These are phyloP conservation scores for Hyperopisus bebe DNA, from an alignment of 2,113 vertebrate genomes.

Conservation along the genomic window DNA sequence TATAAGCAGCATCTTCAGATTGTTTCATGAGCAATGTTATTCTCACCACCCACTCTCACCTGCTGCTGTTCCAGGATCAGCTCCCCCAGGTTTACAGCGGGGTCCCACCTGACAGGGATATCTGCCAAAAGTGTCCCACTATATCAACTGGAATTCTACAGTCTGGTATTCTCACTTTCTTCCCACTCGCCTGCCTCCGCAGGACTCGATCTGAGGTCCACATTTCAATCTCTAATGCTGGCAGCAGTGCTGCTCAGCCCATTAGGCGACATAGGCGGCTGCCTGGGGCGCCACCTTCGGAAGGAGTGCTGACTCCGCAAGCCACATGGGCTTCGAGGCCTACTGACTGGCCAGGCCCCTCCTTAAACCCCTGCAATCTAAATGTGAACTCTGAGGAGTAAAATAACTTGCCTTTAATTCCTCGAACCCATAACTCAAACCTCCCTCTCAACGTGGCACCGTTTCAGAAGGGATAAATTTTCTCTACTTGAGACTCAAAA, in stretches of 20 bases:
- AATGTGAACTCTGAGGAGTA: background rate
- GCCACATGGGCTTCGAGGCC: background rate
- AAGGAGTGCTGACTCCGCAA: background rate
- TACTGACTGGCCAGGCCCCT: background rate
- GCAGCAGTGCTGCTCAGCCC: background rate
- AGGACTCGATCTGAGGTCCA: background rate
- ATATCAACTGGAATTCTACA: background rate
- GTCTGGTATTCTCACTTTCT: background rate
- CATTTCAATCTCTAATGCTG: background rate
- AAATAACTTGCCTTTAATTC: background rate
- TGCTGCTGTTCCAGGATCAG: slow-evolving; percentile 15
- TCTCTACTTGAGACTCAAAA: background rate
- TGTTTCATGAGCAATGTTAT: slow-evolving; percentile 1
- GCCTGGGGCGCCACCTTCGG: background rate
- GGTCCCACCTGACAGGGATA: slow-evolving; percentile 4
- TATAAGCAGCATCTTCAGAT: background rate
- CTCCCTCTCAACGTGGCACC: background rate
- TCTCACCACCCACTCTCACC: slow-evolving; percentile 16
- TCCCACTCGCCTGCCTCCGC: background rate
- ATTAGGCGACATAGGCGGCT: background rate
- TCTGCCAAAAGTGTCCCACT: background rate
- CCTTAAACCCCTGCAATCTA: background rate
- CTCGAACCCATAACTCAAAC: background rate
- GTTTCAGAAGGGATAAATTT: background rate
- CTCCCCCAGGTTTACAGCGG: background rate